Evolutionary conservation across 2,888 invertebrate species (phyloP).

Genomic region (Dastarcus helophoroides): DNA sequence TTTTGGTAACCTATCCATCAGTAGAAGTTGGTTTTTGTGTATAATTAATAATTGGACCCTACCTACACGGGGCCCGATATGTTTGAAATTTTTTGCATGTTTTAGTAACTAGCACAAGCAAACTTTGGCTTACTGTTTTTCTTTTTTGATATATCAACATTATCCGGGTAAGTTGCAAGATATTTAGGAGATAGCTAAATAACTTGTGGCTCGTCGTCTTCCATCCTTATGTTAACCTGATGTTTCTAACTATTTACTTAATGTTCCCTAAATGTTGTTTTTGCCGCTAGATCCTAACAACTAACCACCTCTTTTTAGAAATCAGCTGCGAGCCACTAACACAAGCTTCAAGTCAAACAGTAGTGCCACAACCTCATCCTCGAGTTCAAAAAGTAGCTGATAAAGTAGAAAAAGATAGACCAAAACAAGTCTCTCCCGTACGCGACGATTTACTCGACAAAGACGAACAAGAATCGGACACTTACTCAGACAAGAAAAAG

Average conservation of each 20-base stretch:
- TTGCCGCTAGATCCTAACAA: slow-evolving; percentile 35
- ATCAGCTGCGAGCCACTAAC: slow-evolving; percentile 33
- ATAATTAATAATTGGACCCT: slow-evolving; percentile 16
- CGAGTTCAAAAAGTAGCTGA: slow-evolving; percentile 30
- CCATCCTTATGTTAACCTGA: no score
- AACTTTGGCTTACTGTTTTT: slow-evolving; percentile 25
- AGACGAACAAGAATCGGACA: slow-evolving; percentile 26
- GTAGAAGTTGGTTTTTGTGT: not conserved
- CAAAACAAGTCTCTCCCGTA: slow-evolving; percentile 26
- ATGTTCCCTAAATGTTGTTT: slow-evolving; percentile 16
- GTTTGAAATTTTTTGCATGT: slow-evolving; percentile 28
- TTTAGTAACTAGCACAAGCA: slow-evolving; percentile 22
- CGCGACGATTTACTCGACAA: slow-evolving; percentile 27
- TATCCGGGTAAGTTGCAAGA: not conserved
- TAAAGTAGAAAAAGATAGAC: slow-evolving; percentile 2
- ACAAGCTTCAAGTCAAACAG: slow-evolving; percentile 29
- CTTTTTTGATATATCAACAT: slow-evolving; percentile 12
- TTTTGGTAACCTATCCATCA: not conserved
- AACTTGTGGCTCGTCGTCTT: not conserved
- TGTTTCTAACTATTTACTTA: not conserved
- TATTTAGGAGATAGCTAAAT: slow-evolving; percentile 1
- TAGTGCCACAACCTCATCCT: slow-evolving; percentile 41
- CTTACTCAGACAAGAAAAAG: slow-evolving; percentile 39
- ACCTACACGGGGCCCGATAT: slow-evolving; percentile 33
- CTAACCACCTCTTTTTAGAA: slow-evolving; percentile 39